phyloP scores from a whole-genome alignment of 2,797 vertebrate species.

The Setipinna tenuifilis region DNA sequence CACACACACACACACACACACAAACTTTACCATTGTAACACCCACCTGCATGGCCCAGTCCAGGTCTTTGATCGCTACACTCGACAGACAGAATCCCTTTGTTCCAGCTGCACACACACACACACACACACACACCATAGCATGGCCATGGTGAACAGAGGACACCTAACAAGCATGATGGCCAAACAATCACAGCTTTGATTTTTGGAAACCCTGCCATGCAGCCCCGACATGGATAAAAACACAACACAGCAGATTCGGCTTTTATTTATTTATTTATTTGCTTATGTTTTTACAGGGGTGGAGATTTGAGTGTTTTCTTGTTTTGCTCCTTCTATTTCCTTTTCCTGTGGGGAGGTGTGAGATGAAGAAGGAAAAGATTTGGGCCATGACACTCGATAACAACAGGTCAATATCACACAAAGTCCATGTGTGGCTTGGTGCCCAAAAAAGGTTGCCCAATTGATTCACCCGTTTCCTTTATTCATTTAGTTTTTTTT shows the following conservation, averaged over 20 bases:
- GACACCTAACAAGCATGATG: constrained; percentile 48
- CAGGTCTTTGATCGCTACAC: constrained; percentile 55
- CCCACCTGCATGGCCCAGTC: constrained; percentile 48
- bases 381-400: background rate
- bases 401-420: too few relatives aligned
- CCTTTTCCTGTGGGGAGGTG: background rate
- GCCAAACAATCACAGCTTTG: constrained; percentile 26
- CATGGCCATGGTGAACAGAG: constrained; percentile 47
- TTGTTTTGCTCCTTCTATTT: background rate
- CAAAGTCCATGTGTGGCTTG: too few relatives aligned
- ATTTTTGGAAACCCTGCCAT: background rate
- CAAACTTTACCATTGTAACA: too few relatives aligned
- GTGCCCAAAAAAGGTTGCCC: background rate
- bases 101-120: constrained; percentile 44
- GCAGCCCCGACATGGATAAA: background rate
- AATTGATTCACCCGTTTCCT: background rate
- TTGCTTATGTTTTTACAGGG: background rate
- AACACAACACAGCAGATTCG: background rate
- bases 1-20: too few relatives aligned
- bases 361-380: background rate
- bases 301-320: background rate
- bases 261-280: background rate
- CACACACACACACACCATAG: too few relatives aligned
- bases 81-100: constrained; percentile 41
- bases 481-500: background rate